Conservation (phyloP, 2,888 invertebrate genomes). For the Erebia epiphron region DNA sequence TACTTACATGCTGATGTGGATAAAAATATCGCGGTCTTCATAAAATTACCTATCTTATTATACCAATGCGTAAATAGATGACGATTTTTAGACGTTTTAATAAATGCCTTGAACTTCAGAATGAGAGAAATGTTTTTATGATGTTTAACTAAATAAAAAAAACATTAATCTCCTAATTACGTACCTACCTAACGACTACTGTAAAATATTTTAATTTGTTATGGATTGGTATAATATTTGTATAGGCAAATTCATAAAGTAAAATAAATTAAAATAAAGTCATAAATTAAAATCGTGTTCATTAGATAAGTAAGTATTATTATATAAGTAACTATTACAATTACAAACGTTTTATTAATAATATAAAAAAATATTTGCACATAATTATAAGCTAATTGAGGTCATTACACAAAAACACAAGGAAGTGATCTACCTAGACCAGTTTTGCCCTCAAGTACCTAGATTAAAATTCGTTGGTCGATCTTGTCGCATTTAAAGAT, state of each 20-base stretch:
- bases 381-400: conserved; percentile 40
- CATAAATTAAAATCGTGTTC: conserved; percentile 11
- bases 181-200: neutral
- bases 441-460: conserved; percentile 67
- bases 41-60: too few relatives aligned
- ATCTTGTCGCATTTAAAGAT: conserved; percentile 71
- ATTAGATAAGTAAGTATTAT: conserved; percentile 8
- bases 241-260: neutral
- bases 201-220: too few relatives aligned
- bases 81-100: too few relatives aligned
- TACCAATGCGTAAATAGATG: too few relatives aligned
- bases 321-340: conserved; percentile 15
- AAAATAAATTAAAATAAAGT: too few relatives aligned
- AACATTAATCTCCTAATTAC: too few relatives aligned
- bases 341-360: conserved; percentile 11
- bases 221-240: neutral
- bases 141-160: too few relatives aligned
- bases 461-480: conserved; percentile 62
- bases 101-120: too few relatives aligned
- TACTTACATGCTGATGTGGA: too few relatives aligned
- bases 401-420: conserved; percentile 48
- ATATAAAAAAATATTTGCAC: conserved; percentile 32
- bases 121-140: too few relatives aligned
- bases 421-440: conserved; percentile 66
- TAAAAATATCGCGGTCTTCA: too few relatives aligned